Conservation (phyloP, 2,797 vertebrate species). For the Lateolabrax maculatus region DNA sequence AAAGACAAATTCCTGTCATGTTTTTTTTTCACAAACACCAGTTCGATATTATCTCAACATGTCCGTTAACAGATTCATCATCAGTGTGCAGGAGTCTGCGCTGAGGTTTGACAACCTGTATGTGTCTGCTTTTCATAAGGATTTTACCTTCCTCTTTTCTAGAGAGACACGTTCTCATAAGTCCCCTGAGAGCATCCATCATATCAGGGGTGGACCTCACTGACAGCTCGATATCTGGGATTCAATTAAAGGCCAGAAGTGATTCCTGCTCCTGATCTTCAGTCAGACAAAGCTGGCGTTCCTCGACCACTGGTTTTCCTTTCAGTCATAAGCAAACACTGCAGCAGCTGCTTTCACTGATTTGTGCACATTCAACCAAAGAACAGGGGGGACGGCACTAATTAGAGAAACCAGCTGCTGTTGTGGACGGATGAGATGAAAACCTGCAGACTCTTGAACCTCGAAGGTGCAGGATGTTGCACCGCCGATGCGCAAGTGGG, state of each 20-base stretch:
- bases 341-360: constrained; percentile 52
- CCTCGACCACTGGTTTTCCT: neutral
- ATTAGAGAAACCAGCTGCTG: constrained; percentile 69
- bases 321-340: neutral
- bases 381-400: constrained; percentile 30
- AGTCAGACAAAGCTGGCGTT: constrained; percentile 3
- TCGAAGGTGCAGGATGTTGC: neutral
- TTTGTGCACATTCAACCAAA: constrained; percentile 48
- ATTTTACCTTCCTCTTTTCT: constrained; percentile 7
- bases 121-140: constrained; percentile 32
- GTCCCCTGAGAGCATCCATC: neutral
- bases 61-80: constrained; percentile 12
- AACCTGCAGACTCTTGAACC: constrained; percentile 19
- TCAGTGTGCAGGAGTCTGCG: constrained; percentile 1
- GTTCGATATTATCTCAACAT: neutral
- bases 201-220: constrained; percentile 2
- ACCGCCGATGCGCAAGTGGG: neutral
- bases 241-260: constrained; percentile 49
- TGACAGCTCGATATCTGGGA: constrained; percentile 42
- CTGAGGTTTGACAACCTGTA: constrained; percentile 10
- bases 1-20: constrained; percentile 1
- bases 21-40: constrained; percentile 12
- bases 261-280: constrained; percentile 44
- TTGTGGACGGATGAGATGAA: constrained; percentile 15
- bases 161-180: constrained; percentile 2